Percentiles rank a stretch among this genome's conserved stretches.
Evolutionary conservation across 92 coral and sea anemone species (phyloP).

Genomic region (Umimayanthus chanpuru): DNA sequence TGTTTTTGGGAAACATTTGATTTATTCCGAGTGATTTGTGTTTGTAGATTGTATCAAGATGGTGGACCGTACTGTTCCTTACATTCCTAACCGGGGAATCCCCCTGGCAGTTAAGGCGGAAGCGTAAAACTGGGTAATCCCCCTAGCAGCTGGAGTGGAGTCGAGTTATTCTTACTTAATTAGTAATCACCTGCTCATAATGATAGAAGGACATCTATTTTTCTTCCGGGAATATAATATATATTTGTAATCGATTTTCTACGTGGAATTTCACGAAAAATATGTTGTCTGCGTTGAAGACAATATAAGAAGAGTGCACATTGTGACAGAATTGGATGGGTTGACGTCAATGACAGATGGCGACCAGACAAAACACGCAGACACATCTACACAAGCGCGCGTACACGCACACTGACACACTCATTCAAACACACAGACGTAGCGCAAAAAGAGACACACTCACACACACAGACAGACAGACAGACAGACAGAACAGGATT

Average conservation of each 20-base stretch:
- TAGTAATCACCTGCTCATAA: background rate
- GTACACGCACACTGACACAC: too few relatives aligned
- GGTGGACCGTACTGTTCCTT: conserved; percentile 89
- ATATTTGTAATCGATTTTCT: background rate
- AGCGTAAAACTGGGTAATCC: conserved; percentile 41
- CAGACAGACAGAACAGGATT: too few relatives aligned
- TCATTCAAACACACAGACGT: too few relatives aligned
- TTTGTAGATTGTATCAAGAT: conserved; percentile 89
- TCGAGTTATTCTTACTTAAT: background rate
- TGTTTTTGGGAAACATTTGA: too few relatives aligned
- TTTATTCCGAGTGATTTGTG: background rate
- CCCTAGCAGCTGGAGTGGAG: background rate
- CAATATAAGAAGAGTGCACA: background rate
- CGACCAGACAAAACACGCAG: background rate
- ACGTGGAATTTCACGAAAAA: background rate
- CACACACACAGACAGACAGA: too few relatives aligned
- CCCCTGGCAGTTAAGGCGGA: conserved; percentile 89
- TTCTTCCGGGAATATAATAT: background rate
- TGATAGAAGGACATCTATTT: background rate
- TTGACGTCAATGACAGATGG: background rate
- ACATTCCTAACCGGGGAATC: conserved; percentile 92
- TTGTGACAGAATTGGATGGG: background rate
- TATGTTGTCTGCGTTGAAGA: background rate
- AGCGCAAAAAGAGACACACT: background rate
- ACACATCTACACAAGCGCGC: background rate